Conservation (phyloP, 2,113 vertebrate genomes). For the Heloderma charlesbogerti region DNA sequence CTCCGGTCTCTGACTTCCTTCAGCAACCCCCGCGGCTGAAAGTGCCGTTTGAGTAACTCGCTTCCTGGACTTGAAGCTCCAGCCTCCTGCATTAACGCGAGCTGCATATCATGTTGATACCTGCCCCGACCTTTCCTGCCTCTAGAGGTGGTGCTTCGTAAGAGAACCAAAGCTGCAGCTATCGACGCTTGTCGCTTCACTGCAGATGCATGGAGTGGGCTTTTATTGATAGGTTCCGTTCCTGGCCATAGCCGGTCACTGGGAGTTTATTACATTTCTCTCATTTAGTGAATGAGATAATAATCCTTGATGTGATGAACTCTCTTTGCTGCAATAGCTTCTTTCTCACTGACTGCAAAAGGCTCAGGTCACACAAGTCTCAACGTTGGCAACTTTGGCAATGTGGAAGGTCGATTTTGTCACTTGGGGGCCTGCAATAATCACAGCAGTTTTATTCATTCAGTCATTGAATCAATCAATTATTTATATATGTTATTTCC, state of each 20-base stretch:
- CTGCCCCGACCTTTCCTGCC: constrained; percentile 65
- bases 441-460: not conserved
- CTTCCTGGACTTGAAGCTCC: not conserved
- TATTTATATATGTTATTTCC: not conserved
- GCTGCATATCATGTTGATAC: not conserved
- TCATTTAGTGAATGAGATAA: not conserved
- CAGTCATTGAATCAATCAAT: too few relatives aligned
- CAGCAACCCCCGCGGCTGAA: accelerated
- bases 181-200: not conserved
- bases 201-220: constrained; percentile 29
- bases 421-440: not conserved
- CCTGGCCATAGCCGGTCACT: not conserved
- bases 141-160: not conserved
- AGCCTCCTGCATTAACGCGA: not conserved
- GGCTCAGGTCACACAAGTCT: not conserved
- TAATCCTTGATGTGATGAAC: not conserved
- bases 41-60: not conserved
- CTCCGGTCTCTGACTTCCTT: accelerated
- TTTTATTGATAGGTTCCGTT: not conserved
- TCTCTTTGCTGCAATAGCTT: not conserved
- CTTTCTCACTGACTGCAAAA: not conserved
- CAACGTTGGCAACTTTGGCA: not conserved
- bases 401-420: not conserved
- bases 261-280: not conserved
- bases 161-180: not conserved